Base-by-base conservation (phyloP, 2,888 invertebrate genomes). In the Portevinia maculata region DNA sequence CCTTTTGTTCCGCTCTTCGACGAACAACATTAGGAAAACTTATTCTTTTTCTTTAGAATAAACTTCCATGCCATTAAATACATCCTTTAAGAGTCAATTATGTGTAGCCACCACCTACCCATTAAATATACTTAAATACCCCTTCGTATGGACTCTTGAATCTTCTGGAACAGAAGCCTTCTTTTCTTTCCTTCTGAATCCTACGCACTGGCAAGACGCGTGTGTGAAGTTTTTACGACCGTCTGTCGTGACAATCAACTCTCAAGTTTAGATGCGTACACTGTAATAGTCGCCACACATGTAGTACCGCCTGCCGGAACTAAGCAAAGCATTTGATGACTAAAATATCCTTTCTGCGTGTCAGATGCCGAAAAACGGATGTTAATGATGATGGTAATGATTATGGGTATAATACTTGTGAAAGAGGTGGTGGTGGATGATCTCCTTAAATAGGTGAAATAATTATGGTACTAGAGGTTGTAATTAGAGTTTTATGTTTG, bases 61-160 rank as follows among this genome's bases (percentile, higher is more conserved):
- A 76, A 83, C 83, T 83, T 83, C 78, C 83, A 83, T 41, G 39
- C 83, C 83, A 83, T 83, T 83, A 83, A 83, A 83, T 83, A 83
- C 78, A 83, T 78, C 83, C 83, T 83, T 83, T 83, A 83, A 83
- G 83, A 83, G 83, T 83, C 83, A 83, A 83, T 83, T 83, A 83
- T 83, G 83, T 83, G 83, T 83, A 78, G 83, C 83, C 78, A 83
- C 83, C 83, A 83, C 83, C 83, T 83, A 78, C 71, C 78, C 83
- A 83, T 83, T 83, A 83, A 73, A 73, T 83, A 71, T 83, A 70
- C 76, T 76, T 83, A 83, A 83, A 83, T 71, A 83, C 73, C 83
- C 78, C 37, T 73, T 73, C 55, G 62, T 44, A 69, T 57, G 76
- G 57, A 65, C 70, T 48, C 30, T 48, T 41, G 37, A 24, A 11